phyloP scores from a whole-genome alignment of 2,888 invertebrate species.

The Philhelius pedissequus region DNA sequence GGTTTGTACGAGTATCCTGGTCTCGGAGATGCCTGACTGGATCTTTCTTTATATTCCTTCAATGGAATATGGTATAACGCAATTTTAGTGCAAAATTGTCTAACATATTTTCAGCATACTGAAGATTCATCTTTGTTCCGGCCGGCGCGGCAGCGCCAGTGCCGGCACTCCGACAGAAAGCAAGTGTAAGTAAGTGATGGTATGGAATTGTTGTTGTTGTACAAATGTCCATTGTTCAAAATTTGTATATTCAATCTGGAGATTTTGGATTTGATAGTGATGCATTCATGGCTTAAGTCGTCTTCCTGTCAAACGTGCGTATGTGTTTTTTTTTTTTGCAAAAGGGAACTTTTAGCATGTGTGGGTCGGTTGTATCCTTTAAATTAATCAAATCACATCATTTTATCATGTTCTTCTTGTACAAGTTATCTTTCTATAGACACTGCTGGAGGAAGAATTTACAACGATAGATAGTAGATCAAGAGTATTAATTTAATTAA shows the following conservation, averaged over 20 bases:
- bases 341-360: not conserved
- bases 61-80: slow-evolving; percentile 36
- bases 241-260: slow-evolving; percentile 15
- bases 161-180: not conserved
- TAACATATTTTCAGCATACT: slow-evolving; percentile 60
- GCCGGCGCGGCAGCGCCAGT: no score
- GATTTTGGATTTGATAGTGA: not conserved
- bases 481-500: no score
- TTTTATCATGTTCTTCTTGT: not conserved
- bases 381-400: not conserved
- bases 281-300: not conserved
- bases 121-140: slow-evolving; percentile 51
- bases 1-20: not conserved
- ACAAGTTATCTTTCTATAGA: no score
- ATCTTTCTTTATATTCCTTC: not conserved
- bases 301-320: not conserved
- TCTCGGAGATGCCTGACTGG: not conserved
- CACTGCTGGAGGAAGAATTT: no score
- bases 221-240: not conserved
- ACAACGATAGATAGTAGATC: no score
- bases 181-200: not conserved
- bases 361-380: not conserved
- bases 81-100: slow-evolving; percentile 53
- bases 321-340: no score
- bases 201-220: not conserved